Conservation (phyloP, 2,888 invertebrate genomes). For the Chalcosyrphus nemorum region DNA sequence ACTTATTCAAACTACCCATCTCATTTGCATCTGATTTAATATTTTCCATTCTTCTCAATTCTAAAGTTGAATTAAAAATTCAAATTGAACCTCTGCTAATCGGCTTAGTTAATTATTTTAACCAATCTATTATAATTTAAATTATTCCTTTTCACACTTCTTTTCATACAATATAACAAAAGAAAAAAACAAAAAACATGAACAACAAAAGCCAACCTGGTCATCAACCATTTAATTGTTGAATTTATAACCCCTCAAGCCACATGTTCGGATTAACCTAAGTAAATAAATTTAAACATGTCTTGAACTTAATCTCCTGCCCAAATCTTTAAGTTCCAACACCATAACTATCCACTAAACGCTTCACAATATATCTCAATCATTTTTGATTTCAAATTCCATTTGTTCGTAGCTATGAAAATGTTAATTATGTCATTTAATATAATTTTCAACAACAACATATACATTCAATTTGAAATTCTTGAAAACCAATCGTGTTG, state of each 20-base stretch:
- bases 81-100: background rate
- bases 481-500: background rate
- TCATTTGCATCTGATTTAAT: no score
- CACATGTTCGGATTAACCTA: background rate
- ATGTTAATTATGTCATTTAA: slow-evolving; percentile 27
- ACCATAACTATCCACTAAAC: background rate
- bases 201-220: background rate
- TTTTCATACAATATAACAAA: background rate
- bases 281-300: background rate
- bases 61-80: background rate
- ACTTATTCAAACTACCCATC: no score
- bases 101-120: background rate
- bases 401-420: slow-evolving; percentile 1
- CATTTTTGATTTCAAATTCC: background rate
- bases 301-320: background rate
- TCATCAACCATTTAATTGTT: background rate
- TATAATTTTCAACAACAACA: background rate
- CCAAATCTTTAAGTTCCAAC: background rate
- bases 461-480: background rate
- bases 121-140: background rate
- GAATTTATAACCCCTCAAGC: background rate
- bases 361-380: background rate
- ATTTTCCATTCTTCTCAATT: background rate
- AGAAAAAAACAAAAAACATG: background rate
- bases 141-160: background rate